Base-by-base conservation (phyloP, 92 coral and sea anemone species). In the Virgularia gustaviana region DNA sequence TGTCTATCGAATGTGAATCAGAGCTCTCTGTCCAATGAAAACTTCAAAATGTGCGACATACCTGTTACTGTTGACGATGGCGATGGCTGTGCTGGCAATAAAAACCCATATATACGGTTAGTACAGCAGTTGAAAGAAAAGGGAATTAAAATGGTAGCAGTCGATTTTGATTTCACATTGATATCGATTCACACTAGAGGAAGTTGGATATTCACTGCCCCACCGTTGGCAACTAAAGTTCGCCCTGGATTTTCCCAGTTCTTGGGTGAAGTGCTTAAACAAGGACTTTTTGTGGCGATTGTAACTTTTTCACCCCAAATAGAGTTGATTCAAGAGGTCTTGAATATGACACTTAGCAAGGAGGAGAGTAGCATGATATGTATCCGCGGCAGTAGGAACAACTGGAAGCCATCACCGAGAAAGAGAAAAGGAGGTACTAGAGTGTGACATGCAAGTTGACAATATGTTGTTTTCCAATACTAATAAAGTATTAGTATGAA, bases 271-370 rank as follows among this genome's bases (percentile, higher is more conserved):
- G 96, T 86, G 9, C 68, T 89, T 43, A 84, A 79, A 11, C 78
- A 77, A 13, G 78, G 84, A 3, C 41, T 94, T 6, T 79, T 76
- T 63, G 85, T 94, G 8, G 99, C 99, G 18, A 84, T 94, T 22
- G 99, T 94, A 35, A 94, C 99, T 10, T 88, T 85, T 23, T 89
- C 96, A 19, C 96, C 96, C 9, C 99, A 94, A 76, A 85, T 85
- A 36, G 39, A 78, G 0, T 83, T 94, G n/a, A 70, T 94, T 2
- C 82, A 86, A 65, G 96, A 94, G 68, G 92, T 94, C 27, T 63
- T 94, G 12, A 83, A 76, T 45, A 64, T 79, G 42, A 59, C 91
- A 70, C 58, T 94, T 68, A 82, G 90, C 0, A 85, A 76, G 33
- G 78, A 85, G 35, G 90, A 94, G 60, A 82, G 88, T 3, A 81